Percentiles rank a stretch among this genome's conserved stretches.
These are phyloP conservation scores for Linnaemya tessellans DNA, from an alignment of 2,888 invertebrate species.

Conservation along the genomic window DNA sequence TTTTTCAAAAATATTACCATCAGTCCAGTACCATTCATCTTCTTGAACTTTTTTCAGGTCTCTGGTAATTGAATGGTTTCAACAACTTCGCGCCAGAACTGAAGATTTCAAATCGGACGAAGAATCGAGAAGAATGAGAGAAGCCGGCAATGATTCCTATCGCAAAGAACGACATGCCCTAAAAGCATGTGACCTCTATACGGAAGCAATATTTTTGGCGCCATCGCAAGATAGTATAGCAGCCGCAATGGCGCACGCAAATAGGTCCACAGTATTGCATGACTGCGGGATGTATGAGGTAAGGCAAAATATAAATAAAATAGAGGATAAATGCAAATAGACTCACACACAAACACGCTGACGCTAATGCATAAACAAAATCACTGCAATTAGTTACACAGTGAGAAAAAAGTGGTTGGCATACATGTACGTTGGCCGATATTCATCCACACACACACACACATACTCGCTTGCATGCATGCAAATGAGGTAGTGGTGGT, in stretches of 20 bases:
- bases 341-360: constrained; percentile 1
- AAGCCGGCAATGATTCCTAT: constrained; percentile 77
- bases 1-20: no score
- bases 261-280: constrained; percentile 76
- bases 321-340: not conserved
- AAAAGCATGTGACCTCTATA: constrained; percentile 77
- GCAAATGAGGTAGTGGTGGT: constrained; percentile 7
- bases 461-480: no score
- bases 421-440: not conserved
- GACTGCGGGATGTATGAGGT: constrained; percentile 77
- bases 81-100: constrained; percentile 76
- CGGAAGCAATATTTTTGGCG: constrained; percentile 77
- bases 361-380: constrained; percentile 17
- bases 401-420: not conserved
- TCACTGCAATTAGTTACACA: constrained; percentile 40
- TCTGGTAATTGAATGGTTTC: constrained; percentile 78
- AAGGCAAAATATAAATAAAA: constrained; percentile 54
- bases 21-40: no score
- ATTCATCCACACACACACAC: no score
- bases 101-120: constrained; percentile 77
- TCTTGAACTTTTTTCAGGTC: constrained; percentile 64
- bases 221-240: constrained; percentile 75
- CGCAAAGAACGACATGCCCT: constrained; percentile 77
- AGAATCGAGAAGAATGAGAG: constrained; percentile 76
- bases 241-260: constrained; percentile 77